phyloP scores from a whole-genome alignment of 2,888 invertebrate species.

The Brachynemurus nebulosus region DNA sequence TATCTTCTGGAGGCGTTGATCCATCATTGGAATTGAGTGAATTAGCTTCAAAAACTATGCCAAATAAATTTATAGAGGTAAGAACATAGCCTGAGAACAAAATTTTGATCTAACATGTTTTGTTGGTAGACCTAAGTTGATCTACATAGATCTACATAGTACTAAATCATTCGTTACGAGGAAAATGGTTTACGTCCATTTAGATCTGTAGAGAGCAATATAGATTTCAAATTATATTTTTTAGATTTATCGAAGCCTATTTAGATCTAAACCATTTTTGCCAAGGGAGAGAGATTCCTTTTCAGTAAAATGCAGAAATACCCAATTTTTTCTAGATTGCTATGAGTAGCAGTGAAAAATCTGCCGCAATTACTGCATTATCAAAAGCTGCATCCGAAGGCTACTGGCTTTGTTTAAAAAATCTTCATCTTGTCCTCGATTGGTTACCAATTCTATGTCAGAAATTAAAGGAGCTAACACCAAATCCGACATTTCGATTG shows the following conservation, averaged over 20 bases:
- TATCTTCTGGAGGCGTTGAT: conserved; percentile 82
- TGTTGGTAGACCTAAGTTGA: no score
- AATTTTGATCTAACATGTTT: no score
- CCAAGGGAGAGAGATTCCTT: neutral
- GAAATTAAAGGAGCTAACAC: conserved; percentile 38
- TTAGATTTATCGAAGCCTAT: no score
- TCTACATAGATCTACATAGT: no score
- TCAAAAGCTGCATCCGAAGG: conserved; percentile 45
- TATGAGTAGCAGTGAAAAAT: conserved; percentile 68
- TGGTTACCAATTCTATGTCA: conserved; percentile 59
- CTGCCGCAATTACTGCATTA: conserved; percentile 43
- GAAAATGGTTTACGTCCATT: no score
- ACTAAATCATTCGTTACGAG: no score
- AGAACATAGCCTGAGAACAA: no score
- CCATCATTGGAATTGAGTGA: conserved; percentile 69
- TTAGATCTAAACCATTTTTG: no score
- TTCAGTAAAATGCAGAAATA: neutral
- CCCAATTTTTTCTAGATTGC: conserved; percentile 41
- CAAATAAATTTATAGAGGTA: conserved; percentile 44
- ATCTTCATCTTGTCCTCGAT: conserved; percentile 59
- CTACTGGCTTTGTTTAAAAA: conserved; percentile 67
- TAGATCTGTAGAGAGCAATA: no score
- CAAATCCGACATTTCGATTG: conserved; percentile 46
- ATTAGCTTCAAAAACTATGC: conserved; percentile 38
- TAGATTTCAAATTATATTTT: no score